Percentiles rank a stretch among this genome's conserved stretches.
Conservation (phyloP, 2,888 invertebrate species). For the Oscheius sp. region DNA sequence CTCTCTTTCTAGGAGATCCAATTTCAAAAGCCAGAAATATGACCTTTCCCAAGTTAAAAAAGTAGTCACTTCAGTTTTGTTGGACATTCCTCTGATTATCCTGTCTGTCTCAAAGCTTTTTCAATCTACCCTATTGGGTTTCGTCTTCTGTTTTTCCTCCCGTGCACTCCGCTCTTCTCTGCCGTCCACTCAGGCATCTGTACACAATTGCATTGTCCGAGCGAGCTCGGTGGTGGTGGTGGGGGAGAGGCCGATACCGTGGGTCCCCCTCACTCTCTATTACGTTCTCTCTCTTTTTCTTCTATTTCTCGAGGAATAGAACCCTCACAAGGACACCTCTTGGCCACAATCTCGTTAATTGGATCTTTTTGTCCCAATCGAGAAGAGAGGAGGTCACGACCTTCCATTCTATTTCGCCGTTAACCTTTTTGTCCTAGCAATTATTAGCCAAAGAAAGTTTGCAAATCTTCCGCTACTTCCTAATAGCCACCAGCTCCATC, state of each 20-base stretch:
- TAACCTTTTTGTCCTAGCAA: not conserved
- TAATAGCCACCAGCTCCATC: too few relatives aligned
- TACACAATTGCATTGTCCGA: conserved; percentile 25
- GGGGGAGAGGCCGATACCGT: conserved; percentile 7
- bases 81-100: not conserved
- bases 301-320: not conserved
- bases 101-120: not conserved
- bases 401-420: conserved; percentile 11
- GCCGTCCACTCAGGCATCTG: conserved; percentile 30
- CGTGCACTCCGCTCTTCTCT: conserved; percentile 28
- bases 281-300: not conserved
- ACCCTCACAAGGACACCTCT: not conserved
- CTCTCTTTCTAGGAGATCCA: too few relatives aligned
- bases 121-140: conserved; percentile 5
- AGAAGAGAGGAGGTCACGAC: too few relatives aligned
- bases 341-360: not conserved
- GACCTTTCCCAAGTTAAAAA: not conserved
- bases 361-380: conserved; percentile 11
- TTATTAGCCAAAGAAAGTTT: too few relatives aligned
- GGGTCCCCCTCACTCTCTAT: not conserved
- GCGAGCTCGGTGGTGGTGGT: conserved; percentile 13
- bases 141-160: conserved; percentile 18
- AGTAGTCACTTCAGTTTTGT: not conserved
- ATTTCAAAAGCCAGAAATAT: too few relatives aligned
- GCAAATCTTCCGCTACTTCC: not conserved